Conservation (phyloP, 2,797 vertebrate genomes). For the Sebastes glaucus region DNA sequence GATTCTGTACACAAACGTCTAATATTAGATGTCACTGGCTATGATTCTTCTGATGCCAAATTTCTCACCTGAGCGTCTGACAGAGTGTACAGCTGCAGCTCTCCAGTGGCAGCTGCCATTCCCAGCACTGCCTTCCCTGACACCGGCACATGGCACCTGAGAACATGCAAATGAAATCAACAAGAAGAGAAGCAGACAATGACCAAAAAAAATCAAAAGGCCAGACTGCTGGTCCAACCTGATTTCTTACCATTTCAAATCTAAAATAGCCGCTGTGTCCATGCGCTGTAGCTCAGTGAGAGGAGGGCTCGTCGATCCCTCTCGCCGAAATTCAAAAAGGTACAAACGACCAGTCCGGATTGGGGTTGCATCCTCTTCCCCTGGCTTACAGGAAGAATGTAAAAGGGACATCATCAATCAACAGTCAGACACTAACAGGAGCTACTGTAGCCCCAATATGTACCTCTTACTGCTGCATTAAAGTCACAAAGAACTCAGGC, state of each 20-base stretch:
- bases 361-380: slow-evolving; percentile 62
- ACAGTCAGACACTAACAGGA: background rate
- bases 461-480: background rate
- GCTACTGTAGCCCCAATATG: background rate
- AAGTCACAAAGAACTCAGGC: background rate
- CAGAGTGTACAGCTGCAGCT: slow-evolving; percentile 85
- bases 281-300: slow-evolving; percentile 88
- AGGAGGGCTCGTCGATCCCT: slow-evolving; percentile 73
- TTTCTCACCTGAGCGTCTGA: slow-evolving; percentile 84
- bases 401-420: background rate
- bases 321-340: slow-evolving; percentile 85
- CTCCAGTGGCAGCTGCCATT: slow-evolving; percentile 87
- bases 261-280: slow-evolving; percentile 89
- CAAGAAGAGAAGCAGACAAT: background rate
- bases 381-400: slow-evolving; percentile 48
- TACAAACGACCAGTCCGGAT: slow-evolving; percentile 89
- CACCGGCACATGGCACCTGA: slow-evolving; percentile 90
- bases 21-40: background rate
- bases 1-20: background rate
- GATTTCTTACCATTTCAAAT: slow-evolving; percentile 90
- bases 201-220: accelerated
- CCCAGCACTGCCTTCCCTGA: slow-evolving; percentile 84
- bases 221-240: background rate
- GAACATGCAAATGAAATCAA: background rate
- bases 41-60: slow-evolving; percentile 13